Conservation (phyloP, 2,113 vertebrate species). For the Apodemus speciosus region DNA sequence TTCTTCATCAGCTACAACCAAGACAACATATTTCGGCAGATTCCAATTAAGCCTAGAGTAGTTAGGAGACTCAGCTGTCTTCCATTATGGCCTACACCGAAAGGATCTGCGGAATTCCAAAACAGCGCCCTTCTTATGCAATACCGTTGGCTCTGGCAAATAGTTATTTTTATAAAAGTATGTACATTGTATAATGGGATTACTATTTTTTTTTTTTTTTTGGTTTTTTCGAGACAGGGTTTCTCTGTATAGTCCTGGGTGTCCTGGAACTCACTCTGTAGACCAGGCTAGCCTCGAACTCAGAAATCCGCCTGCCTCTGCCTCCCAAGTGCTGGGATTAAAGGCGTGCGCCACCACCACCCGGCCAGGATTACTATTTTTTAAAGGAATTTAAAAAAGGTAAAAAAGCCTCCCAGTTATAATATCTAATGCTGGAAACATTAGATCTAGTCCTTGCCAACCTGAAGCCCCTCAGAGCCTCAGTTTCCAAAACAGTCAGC, state of each 20-base stretch:
- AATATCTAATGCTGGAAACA: not conserved
- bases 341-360: too few relatives aligned
- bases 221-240: too few relatives aligned
- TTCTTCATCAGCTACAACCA: not conserved
- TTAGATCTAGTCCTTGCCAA: not conserved
- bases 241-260: too few relatives aligned
- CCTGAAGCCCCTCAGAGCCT: not conserved
- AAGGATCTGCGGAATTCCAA: not conserved
- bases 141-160: conserved; percentile 14
- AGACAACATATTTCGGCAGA: not conserved
- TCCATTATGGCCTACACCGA: not conserved
- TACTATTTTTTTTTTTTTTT: not conserved
- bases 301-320: too few relatives aligned
- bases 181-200: not conserved
- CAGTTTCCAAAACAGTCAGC: not conserved
- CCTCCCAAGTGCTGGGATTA: too few relatives aligned
- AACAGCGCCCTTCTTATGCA: not conserved
- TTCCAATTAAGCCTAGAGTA: not conserved
- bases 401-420: conserved; percentile 15
- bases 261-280: too few relatives aligned
- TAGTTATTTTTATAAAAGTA: conserved; percentile 11
- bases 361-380: not conserved
- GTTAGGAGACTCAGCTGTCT: not conserved
- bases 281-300: too few relatives aligned
- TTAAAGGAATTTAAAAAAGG: not conserved